A percentile compares a stretch with the other conserved stretches of the same genome.
These are phyloP conservation scores for Hyles vespertilio DNA, from an alignment of 1,140 invertebrate species.

Conservation along the genomic window DNA sequence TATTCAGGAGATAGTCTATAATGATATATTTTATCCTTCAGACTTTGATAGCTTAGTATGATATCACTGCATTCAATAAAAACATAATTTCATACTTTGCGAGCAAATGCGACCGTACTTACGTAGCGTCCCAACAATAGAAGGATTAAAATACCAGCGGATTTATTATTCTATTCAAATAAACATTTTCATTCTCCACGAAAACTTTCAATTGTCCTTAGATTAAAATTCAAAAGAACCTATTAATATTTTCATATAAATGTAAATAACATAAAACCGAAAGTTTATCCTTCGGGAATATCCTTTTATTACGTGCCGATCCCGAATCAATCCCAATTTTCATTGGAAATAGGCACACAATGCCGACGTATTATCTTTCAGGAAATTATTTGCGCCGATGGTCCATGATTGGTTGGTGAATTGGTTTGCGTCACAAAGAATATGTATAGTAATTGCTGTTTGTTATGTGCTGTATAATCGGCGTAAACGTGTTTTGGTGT, in stretches of 20 bases:
- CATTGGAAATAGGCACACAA: slow-evolving; percentile 21
- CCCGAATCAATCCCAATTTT: slow-evolving; percentile 42
- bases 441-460: not conserved
- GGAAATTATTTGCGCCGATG: slow-evolving; percentile 15
- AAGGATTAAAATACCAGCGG: slow-evolving; percentile 13
- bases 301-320: slow-evolving; percentile 40
- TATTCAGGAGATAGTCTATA: no score
- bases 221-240: slow-evolving; percentile 27
- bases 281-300: slow-evolving; percentile 35
- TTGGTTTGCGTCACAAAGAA: slow-evolving; percentile 10
- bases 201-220: slow-evolving; percentile 15
- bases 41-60: no score
- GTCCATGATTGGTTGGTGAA: slow-evolving; percentile 10
- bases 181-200: slow-evolving; percentile 9
- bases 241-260: slow-evolving; percentile 48
- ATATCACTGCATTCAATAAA: no score
- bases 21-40: no score
- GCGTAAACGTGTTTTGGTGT: no score
- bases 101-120: no score
- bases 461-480: no score
- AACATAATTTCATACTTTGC: no score
- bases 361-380: slow-evolving; percentile 5
- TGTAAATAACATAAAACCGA: slow-evolving; percentile 43
- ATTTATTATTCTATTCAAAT: slow-evolving; percentile 15
- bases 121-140: slow-evolving; percentile 8